Conservation (phyloP, 2,888 invertebrate species). For the Agrotis clavis region DNA sequence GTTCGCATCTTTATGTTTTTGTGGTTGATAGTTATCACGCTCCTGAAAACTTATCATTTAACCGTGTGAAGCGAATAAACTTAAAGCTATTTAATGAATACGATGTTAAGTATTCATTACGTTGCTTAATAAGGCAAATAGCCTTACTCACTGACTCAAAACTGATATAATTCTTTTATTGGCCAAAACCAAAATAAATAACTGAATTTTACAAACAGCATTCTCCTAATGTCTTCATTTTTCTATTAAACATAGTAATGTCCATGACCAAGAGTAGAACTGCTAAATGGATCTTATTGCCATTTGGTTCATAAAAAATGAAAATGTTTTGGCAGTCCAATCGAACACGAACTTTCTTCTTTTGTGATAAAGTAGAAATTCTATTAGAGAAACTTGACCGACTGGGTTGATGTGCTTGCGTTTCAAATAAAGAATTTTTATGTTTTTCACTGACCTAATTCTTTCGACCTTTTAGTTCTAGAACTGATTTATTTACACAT, state of each 20-base stretch:
- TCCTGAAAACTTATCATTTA: neutral
- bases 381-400: too few relatives aligned
- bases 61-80: neutral
- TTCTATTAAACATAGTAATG: neutral
- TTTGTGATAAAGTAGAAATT: too few relatives aligned
- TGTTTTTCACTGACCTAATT: constrained; percentile 46
- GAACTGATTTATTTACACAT: constrained; percentile 1
- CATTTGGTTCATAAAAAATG: constrained; percentile 27
- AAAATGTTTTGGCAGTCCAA: constrained; percentile 43
- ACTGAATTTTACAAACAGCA: neutral
- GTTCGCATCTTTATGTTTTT: neutral
- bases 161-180: neutral
- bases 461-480: constrained; percentile 8
- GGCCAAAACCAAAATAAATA: neutral
- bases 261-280: constrained; percentile 13
- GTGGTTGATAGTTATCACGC: too few relatives aligned
- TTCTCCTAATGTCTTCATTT: too few relatives aligned
- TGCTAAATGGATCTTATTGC: constrained; percentile 1
- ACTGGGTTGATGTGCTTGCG: constrained; percentile 36
- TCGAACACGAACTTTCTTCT: too few relatives aligned
- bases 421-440: constrained; percentile 23
- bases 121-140: too few relatives aligned
- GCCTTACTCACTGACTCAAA: neutral
- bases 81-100: neutral
- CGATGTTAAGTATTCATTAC: neutral